Base-by-base conservation (phyloP, 2,113 vertebrate genomes). In the Chitala chitala region DNA sequence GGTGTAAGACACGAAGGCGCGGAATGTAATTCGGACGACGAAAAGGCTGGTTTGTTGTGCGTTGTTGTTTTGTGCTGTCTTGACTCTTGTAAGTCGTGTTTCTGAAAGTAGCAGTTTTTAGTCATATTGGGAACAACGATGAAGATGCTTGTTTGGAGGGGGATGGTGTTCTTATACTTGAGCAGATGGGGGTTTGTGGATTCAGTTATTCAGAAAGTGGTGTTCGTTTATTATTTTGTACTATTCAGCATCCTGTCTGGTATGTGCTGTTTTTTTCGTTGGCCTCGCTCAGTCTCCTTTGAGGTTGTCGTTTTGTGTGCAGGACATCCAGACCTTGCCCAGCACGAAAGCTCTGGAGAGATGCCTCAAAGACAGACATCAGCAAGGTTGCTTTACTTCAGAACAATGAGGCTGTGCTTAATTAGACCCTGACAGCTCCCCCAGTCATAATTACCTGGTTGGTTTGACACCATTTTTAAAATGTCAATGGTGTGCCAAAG, bases 401-500 rank as follows among this genome's bases (percentile, higher is more conserved):
- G n/a, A n/a, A n/a, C 75, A 77, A 56, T 66, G 69, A 71, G 70
- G n/a, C 29, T 75, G 55, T 7, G 8, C 69, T 86, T 87, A 87
- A 90, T 89, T 87, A 86, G 79, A 65, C 76, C 76, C 82, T 73
- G 76, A 78, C 78, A 77, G 78, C 78, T 55, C 42, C 81, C 83
- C n/a, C 78, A 51, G 81, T 82, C 83, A 86, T 83, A 85, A 83
- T 82, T 74, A 53, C 79, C 83, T 78, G 75, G 75, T 76, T 58
- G 78, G 76, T 86, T 85, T 87, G 85, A 84, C 86, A 82, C 81
- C 81, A 75, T 87, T 85, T 86, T 88, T 84, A 78, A 86, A 84
- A 87, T 86, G 88, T 85, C 84, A 88, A 72, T 8, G n/a, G 79
- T 72, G 68, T n/a, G n/a, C n/a, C n/a, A n/a, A n/a, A n/a, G n/a